Evolutionary conservation across 2,113 vertebrate genomes (phyloP).

Genomic region (Eulemur macaco): DNA sequence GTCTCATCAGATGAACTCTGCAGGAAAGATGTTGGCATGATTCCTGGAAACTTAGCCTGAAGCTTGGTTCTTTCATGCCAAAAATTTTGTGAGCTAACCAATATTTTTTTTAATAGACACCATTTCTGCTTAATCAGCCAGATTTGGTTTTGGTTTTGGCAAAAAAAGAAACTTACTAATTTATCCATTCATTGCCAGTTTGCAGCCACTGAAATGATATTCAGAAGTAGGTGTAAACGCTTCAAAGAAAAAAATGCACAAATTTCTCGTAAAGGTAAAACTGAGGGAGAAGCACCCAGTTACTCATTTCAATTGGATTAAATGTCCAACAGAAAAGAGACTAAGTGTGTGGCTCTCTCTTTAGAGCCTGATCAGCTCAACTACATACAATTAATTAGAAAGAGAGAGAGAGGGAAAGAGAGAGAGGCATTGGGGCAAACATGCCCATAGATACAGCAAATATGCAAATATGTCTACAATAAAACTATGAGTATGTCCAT

Average conservation of each 20-base stretch:
- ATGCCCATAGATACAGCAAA: background rate
- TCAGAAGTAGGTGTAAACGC: background rate
- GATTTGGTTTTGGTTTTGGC: constrained; percentile 2
- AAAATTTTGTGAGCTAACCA: background rate
- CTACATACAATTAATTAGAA: background rate
- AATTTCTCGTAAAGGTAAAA: background rate
- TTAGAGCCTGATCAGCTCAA: background rate
- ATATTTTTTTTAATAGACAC: constrained; percentile 7
- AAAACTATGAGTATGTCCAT: background rate
- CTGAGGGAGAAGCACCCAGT: background rate
- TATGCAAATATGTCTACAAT: background rate
- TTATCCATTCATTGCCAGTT: background rate
- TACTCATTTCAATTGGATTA: background rate
- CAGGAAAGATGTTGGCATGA: background rate
- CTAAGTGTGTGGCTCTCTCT: background rate
- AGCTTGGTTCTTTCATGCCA: background rate
- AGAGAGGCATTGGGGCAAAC: fast-evolving
- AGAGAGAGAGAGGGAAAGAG: background rate
- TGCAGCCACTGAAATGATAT: background rate
- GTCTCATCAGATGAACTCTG: background rate
- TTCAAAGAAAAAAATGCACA: background rate
- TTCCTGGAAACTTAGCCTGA: background rate
- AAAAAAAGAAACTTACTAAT: background rate
- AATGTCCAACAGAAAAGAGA: background rate
- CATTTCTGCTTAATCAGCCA: background rate